Percentiles rank a stretch among this genome's conserved stretches.
Evolutionary conservation across 2,797 vertebrate genomes (phyloP).

Genomic region (Trematocara caparti): DNA sequence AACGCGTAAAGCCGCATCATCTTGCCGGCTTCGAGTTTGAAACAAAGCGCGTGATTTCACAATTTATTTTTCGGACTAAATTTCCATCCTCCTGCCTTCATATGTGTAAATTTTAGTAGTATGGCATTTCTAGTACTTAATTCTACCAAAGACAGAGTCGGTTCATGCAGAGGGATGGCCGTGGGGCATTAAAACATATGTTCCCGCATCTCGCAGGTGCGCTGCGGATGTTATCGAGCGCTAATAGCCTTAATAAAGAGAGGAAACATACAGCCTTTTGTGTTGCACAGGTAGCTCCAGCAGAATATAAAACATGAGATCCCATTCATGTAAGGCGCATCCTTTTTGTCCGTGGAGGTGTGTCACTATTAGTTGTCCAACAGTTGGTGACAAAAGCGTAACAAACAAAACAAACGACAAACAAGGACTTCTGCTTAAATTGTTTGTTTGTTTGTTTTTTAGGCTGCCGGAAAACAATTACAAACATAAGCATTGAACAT

Average conservation of each 20-base stretch:
- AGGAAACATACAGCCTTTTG: not conserved
- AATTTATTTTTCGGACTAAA: not conserved
- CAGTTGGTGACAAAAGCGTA: not conserved
- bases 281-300: not conserved
- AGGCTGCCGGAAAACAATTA: not conserved
- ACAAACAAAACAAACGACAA: not conserved
- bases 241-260: not conserved
- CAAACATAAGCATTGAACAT: not conserved
- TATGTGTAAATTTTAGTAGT: not conserved
- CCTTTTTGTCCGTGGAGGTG: conserved; percentile 27
- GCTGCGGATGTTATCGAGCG: not conserved
- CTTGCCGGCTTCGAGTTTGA: conserved; percentile 54
- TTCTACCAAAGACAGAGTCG: not conserved
- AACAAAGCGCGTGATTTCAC: conserved; percentile 45
- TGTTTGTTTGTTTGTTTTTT: not conserved
- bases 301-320: not conserved
- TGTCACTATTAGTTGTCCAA: conserved; percentile 39
- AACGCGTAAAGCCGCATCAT: conserved; percentile 53
- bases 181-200: conserved; percentile 32
- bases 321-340: not conserved
- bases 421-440: not conserved
- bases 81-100: not conserved
- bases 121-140: not conserved
- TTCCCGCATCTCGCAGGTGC: conserved; percentile 44
- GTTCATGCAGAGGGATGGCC: not conserved